Percentiles rank a stretch among this genome's conserved stretches.
phyloP scores from a whole-genome alignment of 2,888 invertebrate genomes.

The Leptura quadrifasciata region DNA sequence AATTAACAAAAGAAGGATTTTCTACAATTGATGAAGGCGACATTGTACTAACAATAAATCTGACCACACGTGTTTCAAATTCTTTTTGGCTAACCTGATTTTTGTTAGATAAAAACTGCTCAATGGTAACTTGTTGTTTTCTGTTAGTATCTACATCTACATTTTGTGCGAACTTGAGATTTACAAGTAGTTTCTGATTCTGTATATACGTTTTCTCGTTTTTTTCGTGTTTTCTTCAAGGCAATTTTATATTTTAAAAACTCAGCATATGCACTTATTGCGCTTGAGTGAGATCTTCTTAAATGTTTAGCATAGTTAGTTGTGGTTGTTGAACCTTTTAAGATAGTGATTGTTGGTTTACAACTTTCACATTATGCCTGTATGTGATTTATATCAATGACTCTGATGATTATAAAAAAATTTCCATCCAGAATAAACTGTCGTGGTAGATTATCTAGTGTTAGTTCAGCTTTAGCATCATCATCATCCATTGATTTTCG shows the following conservation, averaged over 20 bases:
- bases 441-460: no score
- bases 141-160: no score
- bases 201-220: background rate
- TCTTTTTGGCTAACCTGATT: background rate
- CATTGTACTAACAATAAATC: conserved; percentile 8
- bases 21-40: conserved; percentile 4
- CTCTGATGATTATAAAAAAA: background rate
- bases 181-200: background rate
- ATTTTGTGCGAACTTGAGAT: background rate
- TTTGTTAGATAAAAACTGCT: background rate
- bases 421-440: background rate
- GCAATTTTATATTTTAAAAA: conserved; percentile 1
- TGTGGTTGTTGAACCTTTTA: background rate
- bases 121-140: background rate
- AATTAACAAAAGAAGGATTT: conserved; percentile 3
- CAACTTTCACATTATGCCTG: background rate
- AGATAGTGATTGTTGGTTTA: background rate
- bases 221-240: background rate
- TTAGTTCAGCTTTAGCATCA: no score
- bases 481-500: no score
- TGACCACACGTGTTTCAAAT: background rate
- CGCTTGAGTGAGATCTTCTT: background rate
- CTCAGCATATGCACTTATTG: background rate
- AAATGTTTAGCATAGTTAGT: conserved; percentile 3
- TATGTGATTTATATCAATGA: conserved; percentile 8